Percentiles rank a stretch among this genome's conserved stretches.
Evolutionary conservation across 2,113 vertebrate species (phyloP).

Genomic region (Zosterops hypoxanthus): DNA sequence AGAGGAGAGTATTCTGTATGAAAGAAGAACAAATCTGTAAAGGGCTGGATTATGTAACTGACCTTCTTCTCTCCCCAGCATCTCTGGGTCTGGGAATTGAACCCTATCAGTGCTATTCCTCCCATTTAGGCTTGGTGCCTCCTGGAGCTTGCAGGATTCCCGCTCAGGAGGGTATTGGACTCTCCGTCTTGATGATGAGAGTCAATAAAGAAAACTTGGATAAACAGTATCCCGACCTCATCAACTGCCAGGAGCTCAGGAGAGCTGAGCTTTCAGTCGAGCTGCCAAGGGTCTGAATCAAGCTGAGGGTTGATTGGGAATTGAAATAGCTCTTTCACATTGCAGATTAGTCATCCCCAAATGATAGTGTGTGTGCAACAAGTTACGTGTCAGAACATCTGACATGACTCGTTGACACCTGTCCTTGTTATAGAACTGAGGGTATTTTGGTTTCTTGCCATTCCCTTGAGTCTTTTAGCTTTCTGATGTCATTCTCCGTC

Average conservation of each 20-base stretch:
- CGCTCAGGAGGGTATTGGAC: background rate
- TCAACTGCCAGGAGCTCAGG: background rate
- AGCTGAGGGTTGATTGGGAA: background rate
- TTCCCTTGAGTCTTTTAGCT: background rate
- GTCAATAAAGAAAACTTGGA: background rate
- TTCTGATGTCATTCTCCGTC: background rate
- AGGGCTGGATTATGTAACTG: background rate
- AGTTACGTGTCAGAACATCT: background rate
- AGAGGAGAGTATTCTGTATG: background rate
- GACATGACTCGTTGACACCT: background rate
- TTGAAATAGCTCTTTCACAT: conserved; percentile 12
- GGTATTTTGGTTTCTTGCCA: background rate
- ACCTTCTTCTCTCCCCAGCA: background rate
- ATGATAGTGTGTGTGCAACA: background rate
- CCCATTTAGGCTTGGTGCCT: background rate
- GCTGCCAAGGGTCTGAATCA: conserved; percentile 7
- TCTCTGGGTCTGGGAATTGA: background rate
- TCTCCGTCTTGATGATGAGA: background rate
- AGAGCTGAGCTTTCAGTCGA: background rate
- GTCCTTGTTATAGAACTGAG: background rate
- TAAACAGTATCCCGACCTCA: background rate
- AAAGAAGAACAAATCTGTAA: background rate
- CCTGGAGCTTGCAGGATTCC: background rate
- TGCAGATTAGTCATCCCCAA: conserved; percentile 26
- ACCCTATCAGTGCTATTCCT: background rate